A percentile compares a stretch with the other conserved stretches of the same genome.
These are phyloP conservation scores for Holcopasites calliopsidis DNA, from an alignment of 1,140 invertebrate species.

Conservation along the genomic window DNA sequence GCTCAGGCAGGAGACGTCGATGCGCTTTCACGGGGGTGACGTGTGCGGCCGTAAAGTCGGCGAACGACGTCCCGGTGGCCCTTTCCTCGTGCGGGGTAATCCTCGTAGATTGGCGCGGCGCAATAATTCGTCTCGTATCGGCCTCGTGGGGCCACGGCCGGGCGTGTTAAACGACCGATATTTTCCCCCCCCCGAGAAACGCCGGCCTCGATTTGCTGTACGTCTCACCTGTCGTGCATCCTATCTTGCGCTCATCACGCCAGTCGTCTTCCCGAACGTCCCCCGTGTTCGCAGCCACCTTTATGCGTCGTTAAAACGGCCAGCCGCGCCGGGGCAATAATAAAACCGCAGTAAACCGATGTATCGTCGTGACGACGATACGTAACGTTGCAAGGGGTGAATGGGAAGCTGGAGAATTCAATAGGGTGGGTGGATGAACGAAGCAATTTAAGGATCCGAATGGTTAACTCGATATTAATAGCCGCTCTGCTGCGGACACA, in stretches of 20 bases:
- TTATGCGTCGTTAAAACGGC: constrained; percentile 49
- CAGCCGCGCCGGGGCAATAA: constrained; percentile 7
- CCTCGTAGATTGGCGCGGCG: constrained; percentile 58
- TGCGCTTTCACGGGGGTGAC: constrained; percentile 36
- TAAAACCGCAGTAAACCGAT: constrained; percentile 56
- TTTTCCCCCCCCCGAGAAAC: constrained; percentile 35
- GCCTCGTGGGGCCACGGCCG: constrained; percentile 27
- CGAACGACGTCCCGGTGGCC: constrained; percentile 48
- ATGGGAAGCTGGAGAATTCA: not conserved
- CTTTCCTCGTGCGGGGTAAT: constrained; percentile 53
- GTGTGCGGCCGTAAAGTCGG: constrained; percentile 54
- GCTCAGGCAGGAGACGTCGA: constrained; percentile 39
- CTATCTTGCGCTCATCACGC: constrained; percentile 32
- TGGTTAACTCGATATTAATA: not conserved
- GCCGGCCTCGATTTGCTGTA: constrained; percentile 36
- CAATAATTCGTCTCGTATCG: constrained; percentile 63
- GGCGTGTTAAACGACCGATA: constrained; percentile 59
- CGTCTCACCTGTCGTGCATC: constrained; percentile 44
- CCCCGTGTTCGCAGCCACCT: constrained; percentile 28
- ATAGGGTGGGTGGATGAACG: not conserved
- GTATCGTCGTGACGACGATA: constrained; percentile 36
- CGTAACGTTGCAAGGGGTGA: not conserved
- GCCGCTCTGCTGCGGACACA: not conserved
- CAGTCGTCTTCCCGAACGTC: not conserved
- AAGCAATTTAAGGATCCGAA: not conserved